A percentile compares a stretch with the other conserved stretches of the same genome.
Evolutionary conservation across 1,140 invertebrate genomes (phyloP).

Genomic region (Neodiprion lecontei): DNA sequence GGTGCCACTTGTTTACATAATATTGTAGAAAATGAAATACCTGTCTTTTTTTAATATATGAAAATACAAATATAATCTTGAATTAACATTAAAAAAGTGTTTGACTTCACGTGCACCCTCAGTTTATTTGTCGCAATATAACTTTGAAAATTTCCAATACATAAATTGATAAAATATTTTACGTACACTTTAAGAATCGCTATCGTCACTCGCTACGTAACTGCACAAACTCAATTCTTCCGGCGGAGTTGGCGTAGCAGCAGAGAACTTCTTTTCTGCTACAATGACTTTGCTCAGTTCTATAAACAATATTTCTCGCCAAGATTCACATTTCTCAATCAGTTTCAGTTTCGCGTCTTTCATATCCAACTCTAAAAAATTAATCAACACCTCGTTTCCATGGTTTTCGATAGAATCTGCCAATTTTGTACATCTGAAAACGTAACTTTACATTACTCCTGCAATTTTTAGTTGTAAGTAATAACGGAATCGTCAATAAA

Average conservation of each 20-base stretch:
- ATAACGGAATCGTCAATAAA: not conserved
- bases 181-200: not conserved
- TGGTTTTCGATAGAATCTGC: not conserved
- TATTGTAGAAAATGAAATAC: not conserved
- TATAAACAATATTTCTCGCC: constrained; percentile 24
- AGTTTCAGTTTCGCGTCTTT: constrained; percentile 15
- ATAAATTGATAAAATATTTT: not conserved
- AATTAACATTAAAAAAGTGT: too few relatives aligned
- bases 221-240: constrained; percentile 10
- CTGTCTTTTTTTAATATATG: not conserved
- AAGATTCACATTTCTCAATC: constrained; percentile 22
- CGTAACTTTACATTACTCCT: not conserved
- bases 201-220: not conserved
- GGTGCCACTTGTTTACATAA: too few relatives aligned
- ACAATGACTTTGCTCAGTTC: constrained; percentile 26
- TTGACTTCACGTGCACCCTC: too few relatives aligned
- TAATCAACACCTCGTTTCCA: constrained; percentile 10
- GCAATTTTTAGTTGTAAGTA: too few relatives aligned
- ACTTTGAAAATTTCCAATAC: too few relatives aligned
- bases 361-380: constrained; percentile 20
- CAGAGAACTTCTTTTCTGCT: constrained; percentile 8
- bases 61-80: not conserved
- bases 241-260: constrained; percentile 9
- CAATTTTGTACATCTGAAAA: not conserved
- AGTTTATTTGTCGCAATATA: too few relatives aligned